phyloP scores from a whole-genome alignment of 2,113 vertebrate genomes.

The western clawed frog (Xenopus tropicalis) region UCB_Xtro_10.0 CM004443.2:109168501-109169000 shows the following conservation, averaged over 20 bases:
- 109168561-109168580: too few relatives aligned
- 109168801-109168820: neutral
- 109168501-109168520: too few relatives aligned
- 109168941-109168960: constrained; percentile 10
- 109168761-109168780: constrained; percentile 20
- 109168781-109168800: neutral
- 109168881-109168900: constrained; percentile 22
- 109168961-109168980: constrained; percentile 4
- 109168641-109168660: constrained; percentile 38
- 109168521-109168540: too few relatives aligned
- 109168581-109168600: too few relatives aligned
- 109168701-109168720: constrained; percentile 46
- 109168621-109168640: constrained; percentile 10
- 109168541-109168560: too few relatives aligned
- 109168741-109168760: constrained; percentile 38
- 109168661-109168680: constrained; percentile 50
- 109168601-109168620: too few relatives aligned
- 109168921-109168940: constrained; percentile 13
- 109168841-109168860: neutral
- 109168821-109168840: neutral
- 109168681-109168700: constrained; percentile 45
- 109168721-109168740: constrained; percentile 47
- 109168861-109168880: constrained; percentile 28
- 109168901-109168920: constrained; percentile 13
- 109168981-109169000: neutral